Evolutionary conservation across 2,797 vertebrate genomes (phyloP), one percentile per base, ranked within the genome.

Genomic region (Vireo griseus): DNA sequence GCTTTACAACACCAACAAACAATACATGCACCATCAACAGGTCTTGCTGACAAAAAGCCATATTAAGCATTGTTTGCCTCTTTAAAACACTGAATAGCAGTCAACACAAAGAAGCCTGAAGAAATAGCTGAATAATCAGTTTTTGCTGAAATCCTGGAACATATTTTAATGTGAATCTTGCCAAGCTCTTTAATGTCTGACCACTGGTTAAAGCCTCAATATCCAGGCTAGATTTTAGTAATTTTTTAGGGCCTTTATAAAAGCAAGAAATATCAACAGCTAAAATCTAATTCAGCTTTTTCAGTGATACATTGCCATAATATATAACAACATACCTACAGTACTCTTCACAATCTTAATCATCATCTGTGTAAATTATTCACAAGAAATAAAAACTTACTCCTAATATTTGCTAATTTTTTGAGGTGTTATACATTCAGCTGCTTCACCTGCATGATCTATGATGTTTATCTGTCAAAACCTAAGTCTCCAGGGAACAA

Each of bases 71-170:
- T 76, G 63, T 77, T 90, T 87, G 58, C 52, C 48, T 88, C 87
- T 92, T 80, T 61, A 50, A 94, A 96, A 90, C 57, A 51, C 79
- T 61, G 37, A 82, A 71, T 25, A 88, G 42, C 37, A 92, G 37
- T 92, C 84, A 91, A 58, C 22, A 69, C 25, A 83, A 88, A 88
- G 89, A 94, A 52, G 31, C 28, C 67, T 77, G 62, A 94, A 87
- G 62, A 93, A 94, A 80, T 5, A 84, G 39, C 86, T 86, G 61
- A 26, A 61, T 73, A 92, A 85, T 58, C 45, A 90, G 74, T 45
- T 85, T 92, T 92, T 81, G 19, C 50, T 58, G 69, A 92, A 94
- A 94, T 84, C 44, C 76, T 76, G 47, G 57, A 88, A 76, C 28
- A 13, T 61, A 86, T 68, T 88, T 88, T 74, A 55, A 87, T 81